phyloP scores from a whole-genome alignment of 2,888 invertebrate species.

The Athalia cordata region DNA sequence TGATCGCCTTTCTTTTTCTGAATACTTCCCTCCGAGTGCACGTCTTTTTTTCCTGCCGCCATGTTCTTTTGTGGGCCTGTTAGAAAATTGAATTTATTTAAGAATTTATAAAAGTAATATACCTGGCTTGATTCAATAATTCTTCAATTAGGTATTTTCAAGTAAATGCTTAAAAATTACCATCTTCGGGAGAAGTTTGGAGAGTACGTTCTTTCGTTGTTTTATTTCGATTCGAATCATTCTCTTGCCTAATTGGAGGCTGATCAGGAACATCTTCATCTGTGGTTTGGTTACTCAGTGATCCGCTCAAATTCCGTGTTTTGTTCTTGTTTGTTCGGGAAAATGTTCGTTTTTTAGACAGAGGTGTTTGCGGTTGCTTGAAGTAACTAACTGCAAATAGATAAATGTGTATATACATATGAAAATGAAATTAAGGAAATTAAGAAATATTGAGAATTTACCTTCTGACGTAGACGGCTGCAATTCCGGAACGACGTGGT shows the following conservation, averaged over 20 bases:
- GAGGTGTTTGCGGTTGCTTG: not conserved
- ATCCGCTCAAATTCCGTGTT: conserved; percentile 11
- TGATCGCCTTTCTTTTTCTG: not conserved
- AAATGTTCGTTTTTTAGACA: conserved; percentile 10
- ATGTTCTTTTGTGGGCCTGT: not conserved
- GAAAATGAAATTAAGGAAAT: not conserved
- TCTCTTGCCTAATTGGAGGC: not conserved
- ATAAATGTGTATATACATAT: not conserved
- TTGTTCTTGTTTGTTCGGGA: conserved; percentile 2
- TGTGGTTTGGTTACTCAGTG: not conserved
- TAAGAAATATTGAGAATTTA: not conserved
- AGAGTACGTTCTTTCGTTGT: not conserved
- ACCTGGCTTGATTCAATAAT: not conserved
- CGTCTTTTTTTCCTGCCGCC: not conserved
- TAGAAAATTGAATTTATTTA: not conserved
- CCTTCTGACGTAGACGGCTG: not conserved
- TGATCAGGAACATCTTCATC: conserved; percentile 1
- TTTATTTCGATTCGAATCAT: not conserved
- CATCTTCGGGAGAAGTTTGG: not conserved
- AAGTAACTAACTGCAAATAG: not conserved
- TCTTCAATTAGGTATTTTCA: not conserved
- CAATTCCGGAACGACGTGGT: not conserved
- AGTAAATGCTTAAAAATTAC: not conserved
- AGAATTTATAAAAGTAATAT: not conserved
- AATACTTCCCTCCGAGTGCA: conserved; percentile 1